Conservation (phyloP, 2,888 invertebrate species). For the Cepaea hortensis region DNA sequence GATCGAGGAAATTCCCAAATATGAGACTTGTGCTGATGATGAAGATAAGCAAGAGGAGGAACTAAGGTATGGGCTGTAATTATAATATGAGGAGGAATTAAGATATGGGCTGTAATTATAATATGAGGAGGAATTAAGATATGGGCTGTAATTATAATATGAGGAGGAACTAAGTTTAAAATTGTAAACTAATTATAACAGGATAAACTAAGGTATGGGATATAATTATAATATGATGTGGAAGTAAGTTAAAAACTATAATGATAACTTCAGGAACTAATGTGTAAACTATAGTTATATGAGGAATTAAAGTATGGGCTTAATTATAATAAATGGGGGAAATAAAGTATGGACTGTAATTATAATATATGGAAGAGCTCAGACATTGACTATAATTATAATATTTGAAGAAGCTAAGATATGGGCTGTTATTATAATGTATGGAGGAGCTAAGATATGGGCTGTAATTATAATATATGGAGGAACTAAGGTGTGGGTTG, state of each 20-base stretch:
- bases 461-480: not conserved
- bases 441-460: not conserved
- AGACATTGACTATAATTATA: no score
- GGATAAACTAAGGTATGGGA: no score
- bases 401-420: not conserved
- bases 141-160: not conserved
- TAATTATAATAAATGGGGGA: no score
- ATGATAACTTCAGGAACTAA: no score
- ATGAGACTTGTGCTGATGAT: slow-evolving; percentile 17
- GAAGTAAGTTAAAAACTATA: no score
- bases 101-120: not conserved
- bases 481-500: slow-evolving; percentile 10
- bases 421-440: not conserved
- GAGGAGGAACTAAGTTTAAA: not conserved
- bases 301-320: no score
- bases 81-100: not conserved
- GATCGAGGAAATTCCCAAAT: slow-evolving; percentile 40
- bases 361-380: no score
- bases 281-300: no score
- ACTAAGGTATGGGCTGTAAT: not conserved
- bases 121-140: slow-evolving; percentile 25
- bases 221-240: no score
- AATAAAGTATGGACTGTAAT: no score
- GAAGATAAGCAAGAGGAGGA: slow-evolving; percentile 37
- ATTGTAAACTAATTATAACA: no score